Evolutionary conservation across 1,140 invertebrate species (phyloP).

Genomic region (Magallana angulata): DNA sequence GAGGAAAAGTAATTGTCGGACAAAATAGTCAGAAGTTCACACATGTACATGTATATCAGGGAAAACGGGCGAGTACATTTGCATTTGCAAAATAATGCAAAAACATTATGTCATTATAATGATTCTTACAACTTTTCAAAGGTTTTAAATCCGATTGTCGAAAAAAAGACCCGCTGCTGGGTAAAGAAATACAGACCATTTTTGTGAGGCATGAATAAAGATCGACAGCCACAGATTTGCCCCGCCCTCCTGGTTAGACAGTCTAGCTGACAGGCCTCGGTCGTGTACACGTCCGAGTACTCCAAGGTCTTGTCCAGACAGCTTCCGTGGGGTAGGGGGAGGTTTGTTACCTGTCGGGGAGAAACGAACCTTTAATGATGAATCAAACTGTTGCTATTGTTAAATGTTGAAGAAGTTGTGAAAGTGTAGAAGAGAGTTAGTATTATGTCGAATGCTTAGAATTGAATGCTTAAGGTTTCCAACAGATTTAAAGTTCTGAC

Average conservation of each 20-base stretch:
- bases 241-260: constrained; percentile 58
- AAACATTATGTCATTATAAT: too few relatives aligned
- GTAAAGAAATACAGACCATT: constrained; percentile 48
- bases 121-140: too few relatives aligned
- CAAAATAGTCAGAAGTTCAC: too few relatives aligned
- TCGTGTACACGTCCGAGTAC: constrained; percentile 59
- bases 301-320: constrained; percentile 55
- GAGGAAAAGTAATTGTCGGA: too few relatives aligned
- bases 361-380: background rate
- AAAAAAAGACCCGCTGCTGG: background rate
- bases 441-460: too few relatives aligned
- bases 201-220: constrained; percentile 61
- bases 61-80: too few relatives aligned
- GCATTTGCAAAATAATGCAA: too few relatives aligned
- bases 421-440: too few relatives aligned
- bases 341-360: constrained; percentile 59
- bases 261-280: constrained; percentile 61
- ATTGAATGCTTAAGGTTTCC: too few relatives aligned
- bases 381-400: background rate
- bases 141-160: too few relatives aligned
- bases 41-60: too few relatives aligned
- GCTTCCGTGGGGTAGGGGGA: constrained; percentile 61
- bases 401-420: background rate
- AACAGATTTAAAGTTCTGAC: too few relatives aligned
- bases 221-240: constrained; percentile 62